Percentiles rank a stretch among this genome's conserved stretches.
Evolutionary conservation across 1,140 invertebrate genomes (phyloP).

Genomic region (Drosophila punjabiensis): DNA sequence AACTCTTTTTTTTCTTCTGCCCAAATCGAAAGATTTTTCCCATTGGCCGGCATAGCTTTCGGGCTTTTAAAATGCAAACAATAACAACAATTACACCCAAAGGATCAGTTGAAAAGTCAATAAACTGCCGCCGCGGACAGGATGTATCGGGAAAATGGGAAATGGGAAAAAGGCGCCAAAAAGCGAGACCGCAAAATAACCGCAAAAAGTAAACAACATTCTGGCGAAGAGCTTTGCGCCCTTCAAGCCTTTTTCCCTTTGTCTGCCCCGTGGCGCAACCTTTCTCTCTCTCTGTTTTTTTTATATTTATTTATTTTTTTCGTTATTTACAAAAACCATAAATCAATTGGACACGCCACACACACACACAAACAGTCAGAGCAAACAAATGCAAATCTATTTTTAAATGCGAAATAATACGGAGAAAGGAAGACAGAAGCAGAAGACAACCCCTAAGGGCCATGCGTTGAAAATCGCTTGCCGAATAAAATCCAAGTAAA

Average conservation of each 20-base stretch:
- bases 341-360: slow-evolving; percentile 83
- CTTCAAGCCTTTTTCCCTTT: slow-evolving; percentile 16
- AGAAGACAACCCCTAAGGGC: slow-evolving; percentile 63
- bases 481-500: slow-evolving; percentile 45
- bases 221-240: slow-evolving; percentile 32
- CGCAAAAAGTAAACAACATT: slow-evolving; percentile 71
- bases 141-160: slow-evolving; percentile 19
- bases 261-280: slow-evolving; percentile 59
- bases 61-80: slow-evolving; percentile 65
- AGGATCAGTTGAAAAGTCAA: slow-evolving; percentile 83
- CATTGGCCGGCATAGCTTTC: slow-evolving; percentile 13
- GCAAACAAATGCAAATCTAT: slow-evolving; percentile 80
- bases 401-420: slow-evolving; percentile 85
- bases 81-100: slow-evolving; percentile 81
- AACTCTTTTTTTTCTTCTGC: background rate
- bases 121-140: slow-evolving; percentile 47
- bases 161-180: slow-evolving; percentile 53
- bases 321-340: slow-evolving; percentile 84
- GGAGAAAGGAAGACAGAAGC: slow-evolving; percentile 25
- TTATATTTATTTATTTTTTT: slow-evolving; percentile 33
- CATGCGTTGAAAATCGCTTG: slow-evolving; percentile 72
- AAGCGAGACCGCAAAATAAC: slow-evolving; percentile 75
- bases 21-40: background rate
- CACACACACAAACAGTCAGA: slow-evolving; percentile 32
- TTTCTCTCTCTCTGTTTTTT: slow-evolving; percentile 47